phyloP scores from a whole-genome alignment of 2,113 vertebrate genomes.

The Trichechus manatus region DNA sequence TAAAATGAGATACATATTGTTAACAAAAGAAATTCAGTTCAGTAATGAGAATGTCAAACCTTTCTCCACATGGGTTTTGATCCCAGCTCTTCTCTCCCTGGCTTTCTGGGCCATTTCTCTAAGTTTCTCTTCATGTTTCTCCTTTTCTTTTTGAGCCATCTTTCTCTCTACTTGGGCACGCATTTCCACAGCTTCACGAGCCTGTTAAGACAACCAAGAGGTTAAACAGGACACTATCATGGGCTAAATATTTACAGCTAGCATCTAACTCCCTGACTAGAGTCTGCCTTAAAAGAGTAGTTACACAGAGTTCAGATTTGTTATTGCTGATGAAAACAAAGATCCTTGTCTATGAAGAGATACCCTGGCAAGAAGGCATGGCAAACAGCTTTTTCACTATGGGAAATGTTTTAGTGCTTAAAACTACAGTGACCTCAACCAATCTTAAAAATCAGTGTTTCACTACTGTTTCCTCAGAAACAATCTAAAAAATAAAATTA shows the following conservation, averaged over 20 bases:
- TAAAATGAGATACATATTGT: conserved; percentile 22
- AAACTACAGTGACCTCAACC: background rate
- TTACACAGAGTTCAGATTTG: conserved; percentile 16
- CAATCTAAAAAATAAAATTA: conserved; percentile 3
- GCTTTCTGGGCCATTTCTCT: conserved; percentile 98
- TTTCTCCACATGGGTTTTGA: conserved; percentile 97
- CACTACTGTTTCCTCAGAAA: conserved; percentile 42
- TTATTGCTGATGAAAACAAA: conserved; percentile 39
- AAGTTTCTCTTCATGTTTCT: conserved; percentile 98
- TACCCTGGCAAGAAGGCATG: background rate
- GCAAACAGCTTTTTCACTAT: conserved; percentile 3
- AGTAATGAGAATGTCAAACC: conserved; percentile 84
- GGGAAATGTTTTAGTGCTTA: conserved; percentile 24
- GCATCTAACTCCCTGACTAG: background rate
- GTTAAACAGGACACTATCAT: background rate
- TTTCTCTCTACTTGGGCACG: conserved; percentile 99
- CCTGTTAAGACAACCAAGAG: conserved; percentile 86
- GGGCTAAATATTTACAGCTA: conserved; percentile 25
- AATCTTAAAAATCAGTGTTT: conserved; percentile 46
- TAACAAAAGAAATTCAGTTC: conserved; percentile 18
- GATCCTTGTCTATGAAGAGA: conserved; percentile 15
- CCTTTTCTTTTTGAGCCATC: conserved; percentile 99
- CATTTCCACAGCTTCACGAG: conserved; percentile 99
- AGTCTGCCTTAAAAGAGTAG: conserved; percentile 12
- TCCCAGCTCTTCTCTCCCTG: conserved; percentile 96